phyloP scores from a whole-genome alignment of 2,888 invertebrate species.

The Limulus polyphemus region DNA sequence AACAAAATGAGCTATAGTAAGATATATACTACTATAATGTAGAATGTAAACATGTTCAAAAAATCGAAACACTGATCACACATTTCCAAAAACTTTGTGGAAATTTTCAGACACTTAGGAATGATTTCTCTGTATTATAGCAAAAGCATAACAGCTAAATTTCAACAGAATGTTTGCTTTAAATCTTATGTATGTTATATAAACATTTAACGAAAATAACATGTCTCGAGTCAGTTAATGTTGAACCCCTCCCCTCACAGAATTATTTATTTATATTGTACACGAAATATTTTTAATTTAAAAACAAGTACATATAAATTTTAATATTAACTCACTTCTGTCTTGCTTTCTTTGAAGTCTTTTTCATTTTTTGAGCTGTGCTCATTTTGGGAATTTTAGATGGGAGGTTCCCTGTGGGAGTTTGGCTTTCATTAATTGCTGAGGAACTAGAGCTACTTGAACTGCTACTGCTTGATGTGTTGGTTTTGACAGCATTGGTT shows the following conservation, averaged over 20 bases:
- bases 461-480: conserved; percentile 1
- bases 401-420: conserved; percentile 10
- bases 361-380: conserved; percentile 11
- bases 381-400: conserved; percentile 12
- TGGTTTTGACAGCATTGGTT: not conserved
- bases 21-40: not conserved
- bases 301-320: not conserved
- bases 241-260: too few species aligned
- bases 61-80: not conserved
- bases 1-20: too few species aligned
- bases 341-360: conserved; percentile 17
- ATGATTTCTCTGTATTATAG: too few species aligned
- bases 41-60: not conserved
- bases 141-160: too few species aligned
- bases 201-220: too few species aligned
- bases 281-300: too few species aligned
- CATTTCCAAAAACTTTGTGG: not conserved
- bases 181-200: too few species aligned
- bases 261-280: too few species aligned
- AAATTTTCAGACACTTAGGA: not conserved
- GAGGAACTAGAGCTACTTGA: conserved; percentile 11
- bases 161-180: too few species aligned
- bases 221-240: too few species aligned
- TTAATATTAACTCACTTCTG: not conserved
- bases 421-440: conserved; percentile 16